Conservation (phyloP, 2,888 invertebrate genomes). For the Lasiommata megera region DNA sequence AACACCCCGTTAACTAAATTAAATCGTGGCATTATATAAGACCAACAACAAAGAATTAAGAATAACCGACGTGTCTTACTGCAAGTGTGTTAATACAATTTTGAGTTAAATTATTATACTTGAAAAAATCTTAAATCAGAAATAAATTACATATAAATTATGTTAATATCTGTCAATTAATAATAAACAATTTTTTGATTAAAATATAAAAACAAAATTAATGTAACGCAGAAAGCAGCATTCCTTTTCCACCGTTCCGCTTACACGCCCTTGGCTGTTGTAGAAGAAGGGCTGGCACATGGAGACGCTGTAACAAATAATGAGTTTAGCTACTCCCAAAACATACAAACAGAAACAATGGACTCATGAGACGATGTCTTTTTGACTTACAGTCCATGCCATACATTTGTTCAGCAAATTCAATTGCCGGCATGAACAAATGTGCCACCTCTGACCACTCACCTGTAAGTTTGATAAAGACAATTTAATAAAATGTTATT, state of each 20-base stretch:
- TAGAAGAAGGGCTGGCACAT: background rate
- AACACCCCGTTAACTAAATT: no score
- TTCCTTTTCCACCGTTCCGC: background rate
- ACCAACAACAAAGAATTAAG: no score
- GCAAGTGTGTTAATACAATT: no score
- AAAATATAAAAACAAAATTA: background rate
- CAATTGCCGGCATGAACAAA: background rate
- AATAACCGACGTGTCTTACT: no score
- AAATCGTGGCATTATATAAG: no score
- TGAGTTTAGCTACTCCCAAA: background rate
- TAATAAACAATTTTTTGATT: no score
- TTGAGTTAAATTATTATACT: no score
- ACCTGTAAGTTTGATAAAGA: background rate
- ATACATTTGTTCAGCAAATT: background rate
- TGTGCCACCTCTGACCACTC: constrained; percentile 9
- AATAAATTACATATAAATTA: no score
- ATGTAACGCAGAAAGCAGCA: background rate
- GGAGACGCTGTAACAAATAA: constrained; percentile 4
- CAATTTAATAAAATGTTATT: background rate
- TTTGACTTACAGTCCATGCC: background rate
- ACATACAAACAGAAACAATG: background rate
- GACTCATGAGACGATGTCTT: background rate
- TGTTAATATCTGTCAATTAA: no score
- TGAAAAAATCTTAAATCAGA: no score
- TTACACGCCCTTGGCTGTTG: background rate